Percentiles rank a stretch among this genome's conserved stretches.
phyloP scores from a whole-genome alignment of 2,113 vertebrate genomes.

The Anoura caudifer region DNA sequence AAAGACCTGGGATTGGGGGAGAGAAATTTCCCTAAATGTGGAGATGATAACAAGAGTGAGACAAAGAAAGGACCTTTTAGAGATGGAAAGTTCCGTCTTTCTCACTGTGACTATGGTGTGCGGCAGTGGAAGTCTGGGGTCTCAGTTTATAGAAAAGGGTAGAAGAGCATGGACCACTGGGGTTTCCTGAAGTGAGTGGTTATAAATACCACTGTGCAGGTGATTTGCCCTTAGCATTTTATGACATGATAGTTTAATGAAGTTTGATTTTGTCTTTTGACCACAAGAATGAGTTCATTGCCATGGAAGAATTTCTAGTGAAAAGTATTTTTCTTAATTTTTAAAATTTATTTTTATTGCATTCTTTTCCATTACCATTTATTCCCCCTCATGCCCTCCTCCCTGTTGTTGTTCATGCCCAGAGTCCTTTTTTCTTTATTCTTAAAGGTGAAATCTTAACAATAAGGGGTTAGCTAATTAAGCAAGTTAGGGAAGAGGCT shows the following conservation, averaged over 20 bases:
- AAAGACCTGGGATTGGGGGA: not conserved
- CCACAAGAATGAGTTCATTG: not conserved
- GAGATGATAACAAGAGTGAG: not conserved
- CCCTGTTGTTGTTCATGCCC: no score
- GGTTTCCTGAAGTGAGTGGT: not conserved
- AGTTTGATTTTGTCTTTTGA: constrained; percentile 2
- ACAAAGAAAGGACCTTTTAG: not conserved
- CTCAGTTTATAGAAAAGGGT: not conserved
- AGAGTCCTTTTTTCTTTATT: not conserved
- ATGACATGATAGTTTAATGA: not conserved
- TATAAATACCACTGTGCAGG: not conserved
- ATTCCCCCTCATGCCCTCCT: no score
- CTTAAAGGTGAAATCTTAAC: not conserved
- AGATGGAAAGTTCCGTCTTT: not conserved
- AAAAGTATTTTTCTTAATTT: not conserved
- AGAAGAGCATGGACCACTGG: not conserved
- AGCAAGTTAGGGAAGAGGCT: not conserved
- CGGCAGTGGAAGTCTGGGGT: not conserved
- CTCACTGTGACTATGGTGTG: not conserved
- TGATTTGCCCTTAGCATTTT: not conserved
- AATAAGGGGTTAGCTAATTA: not conserved
- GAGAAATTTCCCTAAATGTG: not conserved
- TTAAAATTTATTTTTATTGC: no score
- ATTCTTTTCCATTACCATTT: no score
- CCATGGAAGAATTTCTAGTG: not conserved